These are phyloP conservation scores for Muscina levida DNA, from an alignment of 2,888 invertebrate genomes.

Conservation along the genomic window DNA sequence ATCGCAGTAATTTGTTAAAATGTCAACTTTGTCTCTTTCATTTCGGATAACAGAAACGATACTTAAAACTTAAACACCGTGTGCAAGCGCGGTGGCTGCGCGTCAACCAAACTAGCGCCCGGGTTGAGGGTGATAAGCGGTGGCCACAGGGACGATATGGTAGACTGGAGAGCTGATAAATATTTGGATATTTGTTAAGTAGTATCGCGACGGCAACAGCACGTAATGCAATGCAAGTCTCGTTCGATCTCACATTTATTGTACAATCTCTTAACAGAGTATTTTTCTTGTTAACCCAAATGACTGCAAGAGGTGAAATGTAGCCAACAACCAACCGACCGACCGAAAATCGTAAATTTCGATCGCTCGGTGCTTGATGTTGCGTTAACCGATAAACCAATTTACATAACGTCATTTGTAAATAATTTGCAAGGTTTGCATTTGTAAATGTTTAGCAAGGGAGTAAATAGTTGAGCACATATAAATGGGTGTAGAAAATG, in stretches of 20 bases:
- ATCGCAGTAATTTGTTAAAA: constrained; percentile 70
- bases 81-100: not conserved
- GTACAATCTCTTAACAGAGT: constrained; percentile 51
- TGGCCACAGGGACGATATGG: constrained; percentile 21
- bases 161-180: not conserved
- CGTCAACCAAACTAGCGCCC: not conserved
- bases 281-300: constrained; percentile 51
- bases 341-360: too few relatives aligned
- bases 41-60: constrained; percentile 37
- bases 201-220: not conserved
- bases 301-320: too few relatives aligned
- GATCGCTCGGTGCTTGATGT: too few relatives aligned
- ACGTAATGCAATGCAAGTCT: not conserved
- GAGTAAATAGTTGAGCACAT: too few relatives aligned
- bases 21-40: constrained; percentile 68
- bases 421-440: too few relatives aligned
- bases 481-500: too few relatives aligned
- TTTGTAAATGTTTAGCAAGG: too few relatives aligned
- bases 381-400: too few relatives aligned
- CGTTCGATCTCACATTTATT: not conserved
- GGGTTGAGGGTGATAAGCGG: not conserved
- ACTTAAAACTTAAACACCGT: constrained; percentile 32
- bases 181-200: not conserved
- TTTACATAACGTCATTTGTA: too few relatives aligned
- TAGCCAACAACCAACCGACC: too few relatives aligned